Evolutionary conservation across 2,888 invertebrate species (phyloP).

Genomic region (Thumatha senex): DNA sequence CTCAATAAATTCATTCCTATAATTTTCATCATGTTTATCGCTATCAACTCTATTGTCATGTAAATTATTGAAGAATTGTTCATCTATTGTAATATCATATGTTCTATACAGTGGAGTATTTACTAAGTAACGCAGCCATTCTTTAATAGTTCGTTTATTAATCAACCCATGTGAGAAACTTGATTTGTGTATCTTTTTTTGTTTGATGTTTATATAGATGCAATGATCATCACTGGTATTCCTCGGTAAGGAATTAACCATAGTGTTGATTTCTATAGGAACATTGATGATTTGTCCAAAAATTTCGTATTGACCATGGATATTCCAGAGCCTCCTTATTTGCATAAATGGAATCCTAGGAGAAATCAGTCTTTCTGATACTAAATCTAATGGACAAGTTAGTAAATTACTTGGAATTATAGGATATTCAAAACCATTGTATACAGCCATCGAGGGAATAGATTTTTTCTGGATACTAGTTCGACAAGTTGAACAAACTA

Average conservation of each 20-base stretch:
- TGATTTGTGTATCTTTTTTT: constrained; percentile 24
- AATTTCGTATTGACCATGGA: constrained; percentile 30
- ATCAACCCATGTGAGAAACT: constrained; percentile 22
- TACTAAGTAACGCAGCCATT: constrained; percentile 28
- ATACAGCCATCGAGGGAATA: constrained; percentile 18
- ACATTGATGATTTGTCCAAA: constrained; percentile 43
- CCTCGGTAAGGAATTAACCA: constrained; percentile 37
- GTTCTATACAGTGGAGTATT: constrained; percentile 16
- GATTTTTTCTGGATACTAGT: constrained; percentile 20
- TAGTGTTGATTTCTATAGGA: constrained; percentile 34
- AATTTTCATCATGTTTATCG: constrained; percentile 4
- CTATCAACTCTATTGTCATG: constrained; percentile 10
- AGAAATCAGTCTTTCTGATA: constrained; percentile 35
- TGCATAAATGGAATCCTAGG: constrained; percentile 41
- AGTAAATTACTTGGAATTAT: constrained; percentile 31
- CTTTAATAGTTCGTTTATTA: constrained; percentile 18
- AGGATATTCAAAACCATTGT: constrained; percentile 39
- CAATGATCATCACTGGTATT: constrained; percentile 27
- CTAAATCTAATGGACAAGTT: constrained; percentile 27
- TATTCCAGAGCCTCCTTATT: constrained; percentile 35
- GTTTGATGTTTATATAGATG: constrained; percentile 30
- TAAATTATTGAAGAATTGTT: constrained; percentile 17
- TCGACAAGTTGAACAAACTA: constrained; percentile 18
- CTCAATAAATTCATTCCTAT: not conserved
- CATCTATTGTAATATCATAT: constrained; percentile 22